Percentiles rank a stretch among this genome's conserved stretches.
Evolutionary conservation across 2,797 vertebrate genomes (phyloP).

Genomic region (Dicrostonyx torquatus): DNA sequence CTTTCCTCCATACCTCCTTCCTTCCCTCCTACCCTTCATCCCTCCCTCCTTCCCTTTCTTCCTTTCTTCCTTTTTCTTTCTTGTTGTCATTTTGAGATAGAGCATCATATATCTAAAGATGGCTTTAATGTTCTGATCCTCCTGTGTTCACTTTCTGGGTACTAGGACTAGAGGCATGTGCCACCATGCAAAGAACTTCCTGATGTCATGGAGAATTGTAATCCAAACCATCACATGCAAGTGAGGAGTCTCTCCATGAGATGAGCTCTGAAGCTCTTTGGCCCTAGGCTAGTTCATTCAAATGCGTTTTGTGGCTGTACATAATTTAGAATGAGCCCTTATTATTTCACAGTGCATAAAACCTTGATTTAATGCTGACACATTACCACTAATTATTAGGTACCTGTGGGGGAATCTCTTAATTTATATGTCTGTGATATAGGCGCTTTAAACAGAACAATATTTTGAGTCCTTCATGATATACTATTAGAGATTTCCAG

Average conservation of each 20-base stretch:
- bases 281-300: not conserved
- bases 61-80: too few relatives aligned
- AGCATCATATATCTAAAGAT: too few relatives aligned
- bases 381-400: not conserved
- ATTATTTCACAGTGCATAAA: constrained; percentile 24
- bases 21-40: too few relatives aligned
- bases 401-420: constrained; percentile 5
- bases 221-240: not conserved
- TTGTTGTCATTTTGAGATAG: too few relatives aligned
- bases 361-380: constrained; percentile 10
- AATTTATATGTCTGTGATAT: constrained; percentile 26
- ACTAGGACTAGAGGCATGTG: too few relatives aligned
- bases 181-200: not conserved
- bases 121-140: too few relatives aligned
- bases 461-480: constrained; percentile 29
- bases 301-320: not conserved
- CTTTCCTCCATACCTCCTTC: too few relatives aligned
- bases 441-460: constrained; percentile 17
- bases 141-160: too few relatives aligned
- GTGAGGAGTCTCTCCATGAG: not conserved
- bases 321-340: constrained; percentile 20
- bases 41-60: too few relatives aligned
- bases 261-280: not conserved
- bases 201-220: not conserved
- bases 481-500: constrained; percentile 30